Conservation (phyloP, 1,140 invertebrate species). For the Tetramorium simillimum region DNA sequence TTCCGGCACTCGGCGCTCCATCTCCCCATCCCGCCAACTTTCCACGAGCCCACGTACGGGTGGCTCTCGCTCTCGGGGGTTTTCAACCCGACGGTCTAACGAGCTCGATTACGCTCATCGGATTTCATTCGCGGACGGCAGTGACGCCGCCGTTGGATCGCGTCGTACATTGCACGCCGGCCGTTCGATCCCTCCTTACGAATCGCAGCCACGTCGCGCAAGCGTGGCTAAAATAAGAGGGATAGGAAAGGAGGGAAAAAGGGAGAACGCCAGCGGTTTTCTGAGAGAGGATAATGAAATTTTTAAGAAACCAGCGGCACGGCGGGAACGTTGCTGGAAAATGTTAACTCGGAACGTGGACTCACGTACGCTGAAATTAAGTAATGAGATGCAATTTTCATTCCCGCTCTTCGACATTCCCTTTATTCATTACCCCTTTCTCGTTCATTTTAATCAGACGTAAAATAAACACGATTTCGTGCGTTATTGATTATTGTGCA, state of each 20-base stretch:
- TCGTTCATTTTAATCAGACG: slow-evolving; percentile 38
- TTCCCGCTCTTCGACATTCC: slow-evolving; percentile 27
- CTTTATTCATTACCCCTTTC: slow-evolving; percentile 19
- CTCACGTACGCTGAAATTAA: slow-evolving; percentile 51
- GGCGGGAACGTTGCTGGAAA: slow-evolving; percentile 39
- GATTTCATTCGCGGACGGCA: slow-evolving; percentile 61
- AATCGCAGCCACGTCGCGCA: slow-evolving; percentile 47
- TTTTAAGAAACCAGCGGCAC: slow-evolving; percentile 54
- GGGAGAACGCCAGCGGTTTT: not conserved
- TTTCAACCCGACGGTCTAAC: slow-evolving; percentile 66
- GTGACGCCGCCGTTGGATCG: slow-evolving; percentile 39
- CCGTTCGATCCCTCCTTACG: slow-evolving; percentile 27
- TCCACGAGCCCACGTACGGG: not conserved
- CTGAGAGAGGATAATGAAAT: slow-evolving; percentile 39
- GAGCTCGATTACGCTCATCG: slow-evolving; percentile 70
- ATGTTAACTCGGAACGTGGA: slow-evolving; percentile 37
- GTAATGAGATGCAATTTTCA: slow-evolving; percentile 56
- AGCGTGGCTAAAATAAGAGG: slow-evolving; percentile 51
- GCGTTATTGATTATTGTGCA: not conserved
- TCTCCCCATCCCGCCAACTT: slow-evolving; percentile 12
- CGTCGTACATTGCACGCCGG: not conserved
- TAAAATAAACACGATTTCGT: not conserved
- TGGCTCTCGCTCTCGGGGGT: slow-evolving; percentile 27
- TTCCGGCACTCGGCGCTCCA: not conserved
- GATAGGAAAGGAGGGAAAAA: not conserved